Percentiles rank a stretch among this genome's conserved stretches.
Conservation (phyloP, 2,797 vertebrate species). For the Smutsia gigantea region DNA sequence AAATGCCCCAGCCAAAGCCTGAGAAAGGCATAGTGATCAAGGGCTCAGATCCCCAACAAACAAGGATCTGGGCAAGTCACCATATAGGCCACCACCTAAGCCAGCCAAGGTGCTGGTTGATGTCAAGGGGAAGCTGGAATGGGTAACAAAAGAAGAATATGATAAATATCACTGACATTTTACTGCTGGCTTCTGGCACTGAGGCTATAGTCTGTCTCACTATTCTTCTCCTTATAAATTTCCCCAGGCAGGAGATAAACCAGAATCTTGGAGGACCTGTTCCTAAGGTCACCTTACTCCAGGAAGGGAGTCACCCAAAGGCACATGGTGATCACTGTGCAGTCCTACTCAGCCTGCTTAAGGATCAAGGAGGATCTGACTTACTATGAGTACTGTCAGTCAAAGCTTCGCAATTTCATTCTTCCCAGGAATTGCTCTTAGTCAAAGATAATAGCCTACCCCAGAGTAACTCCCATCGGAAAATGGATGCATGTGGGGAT, state of each 20-base stretch:
- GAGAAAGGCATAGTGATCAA: background rate
- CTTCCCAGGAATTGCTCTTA: background rate
- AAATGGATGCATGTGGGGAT: background rate
- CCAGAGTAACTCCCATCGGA: background rate
- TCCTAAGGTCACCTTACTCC: background rate
- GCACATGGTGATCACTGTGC: rapidly evolving
- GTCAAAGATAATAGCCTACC: background rate
- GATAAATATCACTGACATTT: background rate
- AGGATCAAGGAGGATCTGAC: background rate
- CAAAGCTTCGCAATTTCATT: background rate
- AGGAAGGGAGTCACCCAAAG: background rate
- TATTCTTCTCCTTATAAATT: background rate
- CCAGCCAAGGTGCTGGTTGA: background rate
- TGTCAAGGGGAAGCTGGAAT: background rate
- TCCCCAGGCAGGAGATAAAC: background rate
- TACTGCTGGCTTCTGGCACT: background rate
- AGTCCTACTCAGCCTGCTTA: background rate
- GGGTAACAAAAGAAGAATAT: background rate
- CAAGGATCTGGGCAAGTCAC: background rate
- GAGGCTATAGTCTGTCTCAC: background rate
- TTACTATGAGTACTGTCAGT: background rate
- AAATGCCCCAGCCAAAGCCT: background rate
- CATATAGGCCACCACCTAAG: background rate
- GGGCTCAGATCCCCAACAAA: background rate
- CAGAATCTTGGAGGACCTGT: background rate